These are phyloP conservation scores for Aegotheles bennettii DNA, from an alignment of 2,113 vertebrate genomes.

Conservation along the genomic window DNA sequence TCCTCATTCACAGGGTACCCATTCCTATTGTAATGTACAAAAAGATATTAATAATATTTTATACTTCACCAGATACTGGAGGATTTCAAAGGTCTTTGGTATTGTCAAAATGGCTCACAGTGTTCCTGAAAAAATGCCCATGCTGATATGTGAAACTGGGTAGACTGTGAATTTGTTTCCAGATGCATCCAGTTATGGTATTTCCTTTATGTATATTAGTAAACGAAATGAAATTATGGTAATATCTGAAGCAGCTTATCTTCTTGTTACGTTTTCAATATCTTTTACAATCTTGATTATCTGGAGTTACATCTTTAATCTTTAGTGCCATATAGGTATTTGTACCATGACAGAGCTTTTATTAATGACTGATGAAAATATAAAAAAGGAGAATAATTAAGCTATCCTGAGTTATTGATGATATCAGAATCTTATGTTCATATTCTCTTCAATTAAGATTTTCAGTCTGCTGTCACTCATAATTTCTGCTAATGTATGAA, in stretches of 20 bases:
- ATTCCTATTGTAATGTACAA: background rate
- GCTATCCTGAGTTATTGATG: background rate
- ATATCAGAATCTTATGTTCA: background rate
- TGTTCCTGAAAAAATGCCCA: background rate
- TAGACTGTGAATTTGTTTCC: background rate
- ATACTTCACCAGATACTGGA: background rate
- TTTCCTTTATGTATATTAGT: background rate
- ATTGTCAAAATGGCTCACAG: background rate
- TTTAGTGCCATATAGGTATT: background rate
- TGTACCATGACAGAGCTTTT: background rate
- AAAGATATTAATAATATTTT: background rate
- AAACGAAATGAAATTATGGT: background rate
- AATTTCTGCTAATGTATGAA: background rate
- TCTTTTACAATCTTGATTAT: background rate
- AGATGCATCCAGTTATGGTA: background rate
- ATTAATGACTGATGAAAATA: background rate
- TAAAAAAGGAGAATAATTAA: background rate
- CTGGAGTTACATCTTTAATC: background rate
- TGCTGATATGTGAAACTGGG: background rate
- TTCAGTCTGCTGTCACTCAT: background rate
- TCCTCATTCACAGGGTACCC: background rate
- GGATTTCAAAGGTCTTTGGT: background rate
- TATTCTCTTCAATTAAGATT: slow-evolving; percentile 30
- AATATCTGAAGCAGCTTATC: background rate
- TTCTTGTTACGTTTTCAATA: background rate